Evolutionary conservation across 1,140 invertebrate genomes (phyloP).

Genomic region (Hycleus cichorii): DNA sequence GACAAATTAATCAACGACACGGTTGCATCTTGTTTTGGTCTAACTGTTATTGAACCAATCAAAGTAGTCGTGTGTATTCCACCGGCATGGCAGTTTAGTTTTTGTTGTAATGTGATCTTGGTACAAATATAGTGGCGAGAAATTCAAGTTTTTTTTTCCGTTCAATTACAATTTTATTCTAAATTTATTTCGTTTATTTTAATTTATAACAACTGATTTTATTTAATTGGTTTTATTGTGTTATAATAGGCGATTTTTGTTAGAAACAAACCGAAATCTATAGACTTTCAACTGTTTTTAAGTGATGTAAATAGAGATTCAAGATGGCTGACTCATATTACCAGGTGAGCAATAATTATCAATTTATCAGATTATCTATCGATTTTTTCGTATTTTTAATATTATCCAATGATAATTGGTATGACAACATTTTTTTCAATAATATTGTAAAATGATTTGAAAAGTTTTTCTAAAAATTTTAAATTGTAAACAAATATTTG

Average conservation of each 20-base stretch:
- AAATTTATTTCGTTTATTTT: neutral
- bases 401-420: neutral
- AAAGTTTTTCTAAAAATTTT: too few relatives aligned
- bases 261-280: neutral
- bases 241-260: neutral
- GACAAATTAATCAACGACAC: neutral
- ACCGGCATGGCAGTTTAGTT: slow-evolving; percentile 20
- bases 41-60: slow-evolving; percentile 3
- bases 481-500: too few relatives aligned
- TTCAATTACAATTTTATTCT: neutral
- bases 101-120: slow-evolving; percentile 19
- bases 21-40: neutral
- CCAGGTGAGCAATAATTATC: slow-evolving; percentile 45
- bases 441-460: too few relatives aligned
- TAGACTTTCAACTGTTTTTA: neutral
- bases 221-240: neutral
- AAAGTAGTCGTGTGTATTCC: slow-evolving; percentile 16
- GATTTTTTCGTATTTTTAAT: slow-evolving; percentile 4
- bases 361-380: too few relatives aligned
- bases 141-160: neutral
- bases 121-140: slow-evolving; percentile 4
- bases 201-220: neutral
- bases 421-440: too few relatives aligned
- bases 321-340: slow-evolving; percentile 55
- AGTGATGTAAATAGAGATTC: slow-evolving; percentile 29